A percentile compares a stretch with the other conserved stretches of the same genome.
phyloP scores from a whole-genome alignment of 1,140 invertebrate species.

The Drosophila erecta region DNA sequence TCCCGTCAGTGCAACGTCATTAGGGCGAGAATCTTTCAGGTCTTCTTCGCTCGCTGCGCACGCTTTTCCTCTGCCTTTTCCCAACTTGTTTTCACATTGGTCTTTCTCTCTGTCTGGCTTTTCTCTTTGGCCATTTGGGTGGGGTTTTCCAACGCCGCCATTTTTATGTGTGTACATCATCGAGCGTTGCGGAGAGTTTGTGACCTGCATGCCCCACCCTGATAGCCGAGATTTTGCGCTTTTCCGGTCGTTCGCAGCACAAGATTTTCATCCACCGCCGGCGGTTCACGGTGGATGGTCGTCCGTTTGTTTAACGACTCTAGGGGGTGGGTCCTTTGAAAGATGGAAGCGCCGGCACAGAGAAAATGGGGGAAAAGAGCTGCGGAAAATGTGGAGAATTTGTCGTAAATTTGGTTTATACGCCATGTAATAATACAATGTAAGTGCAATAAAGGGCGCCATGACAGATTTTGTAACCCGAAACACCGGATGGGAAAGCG shows the following conservation, averaged over 20 bases:
- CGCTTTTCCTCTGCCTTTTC: conserved; percentile 55
- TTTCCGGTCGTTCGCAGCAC: conserved; percentile 45
- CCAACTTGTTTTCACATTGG: conserved; percentile 34
- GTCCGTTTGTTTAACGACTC: conserved; percentile 33
- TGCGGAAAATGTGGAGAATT: conserved; percentile 26
- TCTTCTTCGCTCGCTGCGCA: conserved; percentile 53
- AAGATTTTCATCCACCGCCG: conserved; percentile 77
- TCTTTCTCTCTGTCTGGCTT: conserved; percentile 10
- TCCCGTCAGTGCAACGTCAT: conserved; percentile 43
- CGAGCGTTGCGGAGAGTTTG: conserved; percentile 8
- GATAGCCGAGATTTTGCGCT: conserved; percentile 71
- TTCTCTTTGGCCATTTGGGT: conserved; percentile 32
- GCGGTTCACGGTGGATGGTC: conserved; percentile 32
- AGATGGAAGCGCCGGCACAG: conserved; percentile 13
- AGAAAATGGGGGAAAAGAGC: conserved; percentile 22
- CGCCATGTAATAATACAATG: conserved; percentile 48
- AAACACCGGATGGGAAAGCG: not conserved
- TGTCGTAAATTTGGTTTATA: conserved; percentile 63
- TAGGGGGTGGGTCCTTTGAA: conserved; percentile 25
- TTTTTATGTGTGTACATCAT: conserved; percentile 64
- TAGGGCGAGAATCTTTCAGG: conserved; percentile 45
- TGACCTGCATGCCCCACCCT: conserved; percentile 15
- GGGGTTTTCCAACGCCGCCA: conserved; percentile 55
- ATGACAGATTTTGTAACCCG: conserved; percentile 35
- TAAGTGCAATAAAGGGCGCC: conserved; percentile 61